Conservation (phyloP, 2,888 invertebrate species). For the Harmothoe impar region DNA sequence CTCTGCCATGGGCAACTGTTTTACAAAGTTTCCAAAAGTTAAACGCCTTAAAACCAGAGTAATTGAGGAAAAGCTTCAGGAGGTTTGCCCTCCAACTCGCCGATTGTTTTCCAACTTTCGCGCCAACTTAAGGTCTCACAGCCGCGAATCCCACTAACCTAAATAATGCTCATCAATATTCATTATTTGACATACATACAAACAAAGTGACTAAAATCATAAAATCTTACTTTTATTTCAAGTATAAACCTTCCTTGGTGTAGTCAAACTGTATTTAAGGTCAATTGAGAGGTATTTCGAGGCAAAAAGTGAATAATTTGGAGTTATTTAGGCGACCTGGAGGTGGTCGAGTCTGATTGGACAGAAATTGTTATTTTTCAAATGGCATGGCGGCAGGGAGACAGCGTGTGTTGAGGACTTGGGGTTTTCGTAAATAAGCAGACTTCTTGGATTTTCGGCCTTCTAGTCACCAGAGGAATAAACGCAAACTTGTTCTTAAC, state of each 20-base stretch:
- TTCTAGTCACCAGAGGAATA: conserved; percentile 43
- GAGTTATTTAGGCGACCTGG: not conserved
- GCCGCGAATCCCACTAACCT: not conserved
- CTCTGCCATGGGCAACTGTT: not conserved
- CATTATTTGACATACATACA: conserved; percentile 41
- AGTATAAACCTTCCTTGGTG: not conserved
- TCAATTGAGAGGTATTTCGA: not conserved
- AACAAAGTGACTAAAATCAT: not conserved
- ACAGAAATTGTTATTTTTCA: conserved; percentile 62
- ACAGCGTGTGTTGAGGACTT: conserved; percentile 25
- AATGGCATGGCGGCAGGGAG: conserved; percentile 61
- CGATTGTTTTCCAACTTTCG: conserved; percentile 55
- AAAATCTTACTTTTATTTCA: not conserved
- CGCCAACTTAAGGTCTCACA: conserved; percentile 54
- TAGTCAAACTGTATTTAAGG: not conserved
- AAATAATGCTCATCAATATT: conserved; percentile 45
- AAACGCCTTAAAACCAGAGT: not conserved
- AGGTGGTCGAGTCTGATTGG: conserved; percentile 56
- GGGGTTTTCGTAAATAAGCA: conserved; percentile 36
- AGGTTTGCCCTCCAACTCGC: not conserved
- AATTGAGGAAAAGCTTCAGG: not conserved
- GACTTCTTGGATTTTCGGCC: conserved; percentile 4
- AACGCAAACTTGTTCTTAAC: not conserved
- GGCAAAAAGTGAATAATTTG: not conserved
- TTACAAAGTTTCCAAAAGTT: not conserved